A percentile compares a stretch with the other conserved stretches of the same genome.
phyloP scores from a whole-genome alignment of 2,113 vertebrate genomes.

The Phalacrocorax pelagicus region DNA sequence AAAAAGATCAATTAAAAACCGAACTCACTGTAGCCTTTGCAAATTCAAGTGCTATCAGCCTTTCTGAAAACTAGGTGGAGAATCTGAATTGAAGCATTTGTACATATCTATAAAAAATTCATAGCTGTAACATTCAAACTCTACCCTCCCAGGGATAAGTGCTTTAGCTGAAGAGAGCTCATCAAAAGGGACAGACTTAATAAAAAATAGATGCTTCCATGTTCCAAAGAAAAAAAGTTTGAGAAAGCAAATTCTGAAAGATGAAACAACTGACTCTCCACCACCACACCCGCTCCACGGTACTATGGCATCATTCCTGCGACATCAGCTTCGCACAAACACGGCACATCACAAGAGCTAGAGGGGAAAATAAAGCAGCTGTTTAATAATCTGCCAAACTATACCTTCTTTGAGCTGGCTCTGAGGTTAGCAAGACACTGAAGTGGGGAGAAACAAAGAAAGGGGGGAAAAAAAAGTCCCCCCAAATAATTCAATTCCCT shows the following conservation, averaged over 20 bases:
- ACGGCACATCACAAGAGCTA: background rate
- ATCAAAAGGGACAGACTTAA: background rate
- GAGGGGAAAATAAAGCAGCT: background rate
- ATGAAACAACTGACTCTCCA: background rate
- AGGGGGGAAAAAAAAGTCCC: too few species aligned
- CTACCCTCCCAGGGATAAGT: background rate
- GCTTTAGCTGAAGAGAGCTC: background rate
- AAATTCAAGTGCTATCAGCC: background rate
- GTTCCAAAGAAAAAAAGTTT: background rate
- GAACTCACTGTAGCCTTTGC: background rate
- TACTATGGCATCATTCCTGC: rapidly evolving
- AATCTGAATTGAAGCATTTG: background rate
- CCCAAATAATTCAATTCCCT: background rate
- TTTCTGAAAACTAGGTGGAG: background rate
- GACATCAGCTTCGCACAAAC: background rate
- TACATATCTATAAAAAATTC: background rate
- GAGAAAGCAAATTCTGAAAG: background rate
- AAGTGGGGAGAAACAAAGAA: background rate
- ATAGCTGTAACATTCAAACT: background rate
- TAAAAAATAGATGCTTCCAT: background rate
- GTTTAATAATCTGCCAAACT: background rate
- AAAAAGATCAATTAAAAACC: background rate
- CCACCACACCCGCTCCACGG: background rate
- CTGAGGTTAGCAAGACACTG: background rate
- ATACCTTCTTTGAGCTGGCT: background rate